phyloP scores from a whole-genome alignment of 2,797 vertebrate species.

The Rhinophrynus dorsalis region DNA sequence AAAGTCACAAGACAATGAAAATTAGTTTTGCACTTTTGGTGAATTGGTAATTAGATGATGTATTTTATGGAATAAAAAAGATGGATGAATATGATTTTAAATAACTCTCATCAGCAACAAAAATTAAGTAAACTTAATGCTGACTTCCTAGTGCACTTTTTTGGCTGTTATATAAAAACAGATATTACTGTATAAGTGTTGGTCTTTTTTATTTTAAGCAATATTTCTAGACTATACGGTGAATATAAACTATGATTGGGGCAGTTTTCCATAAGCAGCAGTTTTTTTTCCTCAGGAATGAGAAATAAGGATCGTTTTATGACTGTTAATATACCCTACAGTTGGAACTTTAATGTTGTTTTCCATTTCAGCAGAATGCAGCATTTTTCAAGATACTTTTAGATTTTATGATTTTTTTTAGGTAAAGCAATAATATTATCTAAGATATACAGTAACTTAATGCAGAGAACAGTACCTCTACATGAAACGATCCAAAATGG shows the following conservation, averaged over 20 bases:
- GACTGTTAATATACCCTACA: slow-evolving; percentile 17
- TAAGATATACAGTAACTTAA: slow-evolving; percentile 25
- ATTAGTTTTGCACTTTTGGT: too few species aligned
- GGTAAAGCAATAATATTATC: slow-evolving; percentile 25
- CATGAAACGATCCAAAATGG: slow-evolving; percentile 9
- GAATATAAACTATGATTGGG: slow-evolving; percentile 12
- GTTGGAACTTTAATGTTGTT: slow-evolving; percentile 20
- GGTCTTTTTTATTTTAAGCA: slow-evolving; percentile 13
- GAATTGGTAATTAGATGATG: too few species aligned
- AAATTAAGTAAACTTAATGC: too few species aligned
- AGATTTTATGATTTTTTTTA: slow-evolving; percentile 42
- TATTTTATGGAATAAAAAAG: too few species aligned
- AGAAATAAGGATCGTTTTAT: slow-evolving; percentile 21
- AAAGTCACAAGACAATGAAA: too few species aligned
- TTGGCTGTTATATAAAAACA: too few species aligned
- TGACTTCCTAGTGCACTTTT: too few species aligned
- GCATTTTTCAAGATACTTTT: slow-evolving; percentile 23
- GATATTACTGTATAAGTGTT: slow-evolving; percentile 5
- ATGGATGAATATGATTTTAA: too few species aligned
- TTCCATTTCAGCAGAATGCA: slow-evolving; percentile 8
- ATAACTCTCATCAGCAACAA: too few species aligned
- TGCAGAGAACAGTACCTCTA: slow-evolving; percentile 7
- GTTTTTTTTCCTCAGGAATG: slow-evolving; percentile 9
- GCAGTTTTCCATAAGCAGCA: slow-evolving; percentile 8
- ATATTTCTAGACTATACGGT: neutral